These are phyloP conservation scores for Parapsyche elsis DNA, from an alignment of 1,140 invertebrate genomes.

Conservation along the genomic window DNA sequence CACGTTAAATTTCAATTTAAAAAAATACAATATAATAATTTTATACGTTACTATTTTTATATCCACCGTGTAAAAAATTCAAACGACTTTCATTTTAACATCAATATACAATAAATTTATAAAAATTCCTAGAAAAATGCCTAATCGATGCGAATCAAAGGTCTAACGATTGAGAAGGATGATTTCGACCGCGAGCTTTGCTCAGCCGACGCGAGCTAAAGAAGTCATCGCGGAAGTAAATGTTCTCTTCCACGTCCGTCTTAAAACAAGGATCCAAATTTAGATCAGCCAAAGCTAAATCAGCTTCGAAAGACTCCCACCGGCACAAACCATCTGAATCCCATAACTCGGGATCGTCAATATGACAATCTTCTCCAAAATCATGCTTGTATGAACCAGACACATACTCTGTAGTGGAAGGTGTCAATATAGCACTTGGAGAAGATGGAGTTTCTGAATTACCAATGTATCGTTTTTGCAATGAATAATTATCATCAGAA, in stretches of 20 bases:
- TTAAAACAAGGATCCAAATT: slow-evolving; percentile 67
- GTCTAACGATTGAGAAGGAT: slow-evolving; percentile 49
- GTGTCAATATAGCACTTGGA: slow-evolving; percentile 69
- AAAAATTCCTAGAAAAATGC: neutral
- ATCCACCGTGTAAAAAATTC: neutral
- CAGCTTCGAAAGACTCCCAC: slow-evolving; percentile 69
- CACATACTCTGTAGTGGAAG: slow-evolving; percentile 60
- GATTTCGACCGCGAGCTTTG: slow-evolving; percentile 34
- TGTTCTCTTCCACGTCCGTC: slow-evolving; percentile 70
- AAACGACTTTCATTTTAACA: neutral
- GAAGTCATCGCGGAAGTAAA: slow-evolving; percentile 67
- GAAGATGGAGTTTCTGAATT: slow-evolving; percentile 62
- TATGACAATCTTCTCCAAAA: slow-evolving; percentile 48
- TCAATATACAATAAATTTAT: slow-evolving; percentile 10
- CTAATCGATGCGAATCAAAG: slow-evolving; percentile 44
- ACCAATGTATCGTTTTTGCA: slow-evolving; percentile 59
- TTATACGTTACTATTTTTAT: neutral
- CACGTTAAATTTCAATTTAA: neutral
- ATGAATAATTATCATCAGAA: slow-evolving; percentile 53
- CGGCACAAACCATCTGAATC: slow-evolving; percentile 63
- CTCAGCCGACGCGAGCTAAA: slow-evolving; percentile 59
- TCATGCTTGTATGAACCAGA: slow-evolving; percentile 42
- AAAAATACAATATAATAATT: slow-evolving; percentile 6
- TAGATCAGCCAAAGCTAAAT: slow-evolving; percentile 65
- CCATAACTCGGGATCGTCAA: slow-evolving; percentile 61